phyloP scores from a whole-genome alignment of 2,888 invertebrate genomes.

The Lasioglossum malachurum region DNA sequence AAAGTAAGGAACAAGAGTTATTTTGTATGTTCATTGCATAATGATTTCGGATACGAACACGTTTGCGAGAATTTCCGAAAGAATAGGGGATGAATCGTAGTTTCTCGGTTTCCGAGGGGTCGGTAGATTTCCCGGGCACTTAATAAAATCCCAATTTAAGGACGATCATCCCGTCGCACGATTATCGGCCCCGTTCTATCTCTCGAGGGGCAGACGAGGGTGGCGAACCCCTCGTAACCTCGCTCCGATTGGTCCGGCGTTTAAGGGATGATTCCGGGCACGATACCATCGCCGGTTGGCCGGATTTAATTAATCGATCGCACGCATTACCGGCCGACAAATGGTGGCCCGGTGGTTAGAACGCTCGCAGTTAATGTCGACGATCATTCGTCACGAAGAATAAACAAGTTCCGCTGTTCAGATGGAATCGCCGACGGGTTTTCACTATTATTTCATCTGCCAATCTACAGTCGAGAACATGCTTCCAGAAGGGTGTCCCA shows the following conservation, averaged over 20 bases:
- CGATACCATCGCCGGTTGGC: conserved; percentile 72
- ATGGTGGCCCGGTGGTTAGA: conserved; percentile 70
- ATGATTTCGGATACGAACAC: background rate
- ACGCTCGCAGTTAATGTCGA: conserved; percentile 67
- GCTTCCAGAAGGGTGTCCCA: background rate
- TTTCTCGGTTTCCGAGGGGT: conserved; percentile 4
- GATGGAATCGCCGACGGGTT: conserved; percentile 32
- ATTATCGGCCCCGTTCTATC: conserved; percentile 53
- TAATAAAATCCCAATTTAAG: conserved; percentile 38
- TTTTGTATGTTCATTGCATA: background rate
- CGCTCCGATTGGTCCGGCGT: conserved; percentile 76
- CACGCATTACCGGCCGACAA: conserved; percentile 73
- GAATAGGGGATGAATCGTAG: background rate
- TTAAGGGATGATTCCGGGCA: conserved; percentile 79
- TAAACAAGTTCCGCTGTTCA: conserved; percentile 69
- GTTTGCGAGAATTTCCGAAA: background rate
- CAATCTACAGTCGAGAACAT: background rate
- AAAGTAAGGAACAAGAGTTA: background rate
- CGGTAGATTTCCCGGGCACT: conserved; percentile 7
- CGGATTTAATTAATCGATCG: conserved; percentile 76
- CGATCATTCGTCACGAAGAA: conserved; percentile 71
- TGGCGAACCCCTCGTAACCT: conserved; percentile 56
- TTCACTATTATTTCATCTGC: background rate
- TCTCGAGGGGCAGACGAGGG: conserved; percentile 47
- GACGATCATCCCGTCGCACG: conserved; percentile 46